Evolutionary conservation across 2,888 invertebrate genomes (phyloP), one percentile per base, ranked within the genome.

Genomic region (Punctoribates punctum): DNA sequence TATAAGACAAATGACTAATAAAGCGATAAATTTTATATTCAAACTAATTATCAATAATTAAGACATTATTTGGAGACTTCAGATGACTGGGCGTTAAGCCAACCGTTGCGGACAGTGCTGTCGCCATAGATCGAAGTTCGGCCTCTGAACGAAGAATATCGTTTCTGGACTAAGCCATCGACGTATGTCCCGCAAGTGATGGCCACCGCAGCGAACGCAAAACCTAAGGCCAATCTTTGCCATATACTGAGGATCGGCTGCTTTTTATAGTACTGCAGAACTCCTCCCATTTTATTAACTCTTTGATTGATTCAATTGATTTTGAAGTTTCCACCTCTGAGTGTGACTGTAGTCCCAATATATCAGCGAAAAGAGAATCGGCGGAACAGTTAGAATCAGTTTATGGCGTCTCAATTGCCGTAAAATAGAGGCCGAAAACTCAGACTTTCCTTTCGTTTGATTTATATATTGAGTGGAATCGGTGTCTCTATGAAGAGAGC

Each of bases 321-420:
- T 51, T 1, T 72, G 20, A 1, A 17, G n/a, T 29, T 75, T 72
- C 72, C 72, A 75, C 46, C 42, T 23, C 29, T 75, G 72, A 8
- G 75, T 75, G 46, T 57, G 72, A 23, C 0, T 73, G 34, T 73
- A 75, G 34, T 75, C 75, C n/a, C 11, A n/a, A 27, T 73, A 72
- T 13, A 75, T 54, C 5, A 17, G 27, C 11, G 46, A 51, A 3
- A 75, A 75, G 4, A 75, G 51, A 17, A 75, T 15, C 17, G 73
- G 72, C 2, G 75, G 75, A 17, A 75, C 0, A 3, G 73, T 72
- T 25, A 75, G 0, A 8, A 73, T 20, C n/a, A 51, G 6, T 72
- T 34, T 25, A 42, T 75, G 51, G 1, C 75, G 42, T 38, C 70
- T 72, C 17, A 75, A 25, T 75, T 75, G 75, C 13, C 8, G 11